These are phyloP conservation scores for Paedocypris micromegethes DNA, from an alignment of 2,797 vertebrate genomes.

Conservation along the genomic window DNA sequence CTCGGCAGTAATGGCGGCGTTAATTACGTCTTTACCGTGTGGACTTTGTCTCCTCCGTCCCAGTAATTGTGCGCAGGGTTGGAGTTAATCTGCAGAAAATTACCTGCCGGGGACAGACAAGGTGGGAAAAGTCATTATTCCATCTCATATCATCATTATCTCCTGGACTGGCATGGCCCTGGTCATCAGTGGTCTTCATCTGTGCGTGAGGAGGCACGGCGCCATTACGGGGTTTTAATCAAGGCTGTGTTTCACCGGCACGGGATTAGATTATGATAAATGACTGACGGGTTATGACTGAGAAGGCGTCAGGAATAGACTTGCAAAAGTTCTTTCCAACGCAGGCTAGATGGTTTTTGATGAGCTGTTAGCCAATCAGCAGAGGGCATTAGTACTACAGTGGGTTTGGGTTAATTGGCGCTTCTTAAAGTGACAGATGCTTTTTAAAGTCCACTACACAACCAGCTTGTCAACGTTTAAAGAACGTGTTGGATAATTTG, in stretches of 20 bases:
- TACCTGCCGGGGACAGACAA: slow-evolving; percentile 38
- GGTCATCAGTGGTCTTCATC: slow-evolving; percentile 10
- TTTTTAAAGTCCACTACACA: too few species aligned
- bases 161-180: slow-evolving; percentile 36
- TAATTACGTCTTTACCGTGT: slow-evolving; percentile 46
- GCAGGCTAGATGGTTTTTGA: slow-evolving; percentile 1
- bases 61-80: slow-evolving; percentile 34
- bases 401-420: too few species aligned
- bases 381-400: too few species aligned
- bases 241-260: slow-evolving; percentile 35
- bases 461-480: too few species aligned
- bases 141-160: slow-evolving; percentile 47
- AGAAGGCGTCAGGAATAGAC: slow-evolving; percentile 42
- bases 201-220: slow-evolving; percentile 18
- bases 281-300: slow-evolving; percentile 7
- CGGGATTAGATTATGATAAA: slow-evolving; percentile 53
- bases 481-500: too few species aligned
- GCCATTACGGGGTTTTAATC: slow-evolving; percentile 45
- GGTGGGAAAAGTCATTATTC: slow-evolving; percentile 51
- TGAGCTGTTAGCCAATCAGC: too few species aligned
- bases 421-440: too few species aligned
- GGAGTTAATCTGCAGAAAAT: slow-evolving; percentile 53
- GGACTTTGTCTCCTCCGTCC: slow-evolving; percentile 41
- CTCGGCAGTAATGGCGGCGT: slow-evolving; percentile 31
- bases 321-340: slow-evolving; percentile 20